Evolutionary conservation across 2,888 invertebrate genomes (phyloP).

Genomic region (Rhamnusium bicolor): DNA sequence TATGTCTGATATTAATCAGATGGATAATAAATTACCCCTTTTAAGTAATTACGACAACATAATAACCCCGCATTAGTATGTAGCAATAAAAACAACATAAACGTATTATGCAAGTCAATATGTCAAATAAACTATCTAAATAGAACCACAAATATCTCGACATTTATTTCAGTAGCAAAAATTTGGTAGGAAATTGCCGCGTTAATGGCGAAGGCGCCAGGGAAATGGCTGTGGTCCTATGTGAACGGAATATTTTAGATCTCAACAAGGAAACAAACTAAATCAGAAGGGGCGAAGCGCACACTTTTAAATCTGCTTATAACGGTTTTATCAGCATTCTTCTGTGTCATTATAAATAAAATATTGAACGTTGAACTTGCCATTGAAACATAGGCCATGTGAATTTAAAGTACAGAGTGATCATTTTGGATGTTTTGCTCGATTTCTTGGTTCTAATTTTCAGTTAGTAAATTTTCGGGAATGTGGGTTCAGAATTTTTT

Average conservation of each 20-base stretch:
- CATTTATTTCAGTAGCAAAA: neutral
- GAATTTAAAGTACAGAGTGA: too few species aligned
- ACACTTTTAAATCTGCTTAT: neutral
- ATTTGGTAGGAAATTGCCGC: neutral
- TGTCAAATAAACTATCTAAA: conserved; percentile 11
- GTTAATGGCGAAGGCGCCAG: conserved; percentile 7
- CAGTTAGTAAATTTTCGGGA: too few species aligned
- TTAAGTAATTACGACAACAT: neutral
- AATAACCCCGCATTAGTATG: conserved; percentile 34
- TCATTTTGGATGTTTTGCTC: too few species aligned
- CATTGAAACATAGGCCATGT: too few species aligned
- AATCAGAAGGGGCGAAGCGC: neutral
- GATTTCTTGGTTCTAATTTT: too few species aligned
- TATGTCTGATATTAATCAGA: neutral
- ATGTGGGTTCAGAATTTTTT: too few species aligned
- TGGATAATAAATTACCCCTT: neutral
- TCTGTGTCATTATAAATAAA: neutral
- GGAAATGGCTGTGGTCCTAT: neutral
- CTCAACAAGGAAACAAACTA: neutral
- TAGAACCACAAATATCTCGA: neutral
- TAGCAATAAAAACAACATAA: conserved; percentile 37
- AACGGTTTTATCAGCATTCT: neutral
- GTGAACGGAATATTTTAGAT: neutral
- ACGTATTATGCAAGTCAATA: conserved; percentile 36
- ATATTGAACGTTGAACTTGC: too few species aligned